A percentile compares a stretch with the other conserved stretches of the same genome.
Conservation (phyloP, 2,888 invertebrate genomes). For the Eupithecia vulgata region DNA sequence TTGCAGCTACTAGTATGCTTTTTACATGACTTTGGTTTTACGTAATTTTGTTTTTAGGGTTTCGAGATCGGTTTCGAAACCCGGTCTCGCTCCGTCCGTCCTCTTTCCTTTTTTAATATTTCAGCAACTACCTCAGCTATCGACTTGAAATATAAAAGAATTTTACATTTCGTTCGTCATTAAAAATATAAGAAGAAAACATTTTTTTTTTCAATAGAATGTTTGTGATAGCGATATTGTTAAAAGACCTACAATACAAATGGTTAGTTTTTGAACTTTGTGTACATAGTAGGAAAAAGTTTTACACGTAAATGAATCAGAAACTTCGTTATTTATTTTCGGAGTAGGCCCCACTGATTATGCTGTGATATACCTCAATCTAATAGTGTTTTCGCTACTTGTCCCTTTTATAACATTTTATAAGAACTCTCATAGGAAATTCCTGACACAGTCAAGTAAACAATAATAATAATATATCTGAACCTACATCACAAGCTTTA, state of each 20-base stretch:
- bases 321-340: neutral
- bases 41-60: neutral
- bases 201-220: too few species aligned
- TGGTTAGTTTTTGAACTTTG: too few species aligned
- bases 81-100: too few species aligned
- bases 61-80: too few species aligned
- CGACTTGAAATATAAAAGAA: too few species aligned
- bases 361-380: neutral
- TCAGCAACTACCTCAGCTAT: too few species aligned
- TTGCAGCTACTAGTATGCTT: neutral
- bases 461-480: neutral
- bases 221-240: too few species aligned
- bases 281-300: too few species aligned
- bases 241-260: too few species aligned
- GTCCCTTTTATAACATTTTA: neutral
- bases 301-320: neutral
- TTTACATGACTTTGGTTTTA: neutral
- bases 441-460: neutral
- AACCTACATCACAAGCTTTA: slow-evolving; percentile 1
- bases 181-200: too few species aligned
- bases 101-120: too few species aligned
- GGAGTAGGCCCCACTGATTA: neutral
- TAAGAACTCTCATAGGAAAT: neutral
- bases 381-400: neutral
- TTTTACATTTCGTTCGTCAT: too few species aligned